Conservation (phyloP, 2,113 vertebrate genomes). For the Cynoglossus semilaevis region DNA sequence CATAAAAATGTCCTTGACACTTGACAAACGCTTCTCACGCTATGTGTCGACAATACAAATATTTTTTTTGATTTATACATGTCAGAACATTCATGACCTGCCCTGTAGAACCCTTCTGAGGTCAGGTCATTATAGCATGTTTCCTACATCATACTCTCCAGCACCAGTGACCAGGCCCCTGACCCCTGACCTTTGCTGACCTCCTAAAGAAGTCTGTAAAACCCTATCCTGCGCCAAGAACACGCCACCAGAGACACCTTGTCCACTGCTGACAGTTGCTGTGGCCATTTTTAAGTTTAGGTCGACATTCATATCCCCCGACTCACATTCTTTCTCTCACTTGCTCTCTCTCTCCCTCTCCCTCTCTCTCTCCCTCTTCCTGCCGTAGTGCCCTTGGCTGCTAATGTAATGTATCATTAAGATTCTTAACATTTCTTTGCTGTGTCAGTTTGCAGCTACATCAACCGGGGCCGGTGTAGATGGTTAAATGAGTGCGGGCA, state of each 20-base stretch:
- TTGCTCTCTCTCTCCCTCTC: constrained; percentile 1
- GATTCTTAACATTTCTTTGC: too few relatives aligned
- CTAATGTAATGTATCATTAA: too few relatives aligned
- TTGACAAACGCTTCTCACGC: too few relatives aligned
- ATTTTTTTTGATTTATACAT: background rate
- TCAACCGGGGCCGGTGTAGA: too few relatives aligned
- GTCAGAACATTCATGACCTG: background rate
- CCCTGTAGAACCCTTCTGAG: background rate
- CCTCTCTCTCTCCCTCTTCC: background rate
- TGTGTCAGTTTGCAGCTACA: too few relatives aligned
- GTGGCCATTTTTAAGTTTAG: constrained; percentile 42
- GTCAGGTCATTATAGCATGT: background rate
- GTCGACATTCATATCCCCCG: constrained; percentile 18
- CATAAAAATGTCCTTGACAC: too few relatives aligned
- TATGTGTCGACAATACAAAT: too few relatives aligned
- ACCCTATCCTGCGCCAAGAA: constrained; percentile 1
- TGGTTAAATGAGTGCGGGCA: background rate
- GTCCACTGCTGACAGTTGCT: constrained; percentile 37
- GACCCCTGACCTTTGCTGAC: constrained; percentile 12
- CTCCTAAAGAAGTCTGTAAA: constrained; percentile 30
- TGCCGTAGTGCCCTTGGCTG: too few relatives aligned
- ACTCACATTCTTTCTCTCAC: constrained; percentile 8
- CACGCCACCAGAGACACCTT: constrained; percentile 19
- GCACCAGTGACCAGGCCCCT: constrained; percentile 18
- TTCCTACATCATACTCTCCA: constrained; percentile 5